Evolutionary conservation across 2,797 vertebrate genomes (phyloP).

Genomic region (Pseudomugil gertrudae): DNA sequence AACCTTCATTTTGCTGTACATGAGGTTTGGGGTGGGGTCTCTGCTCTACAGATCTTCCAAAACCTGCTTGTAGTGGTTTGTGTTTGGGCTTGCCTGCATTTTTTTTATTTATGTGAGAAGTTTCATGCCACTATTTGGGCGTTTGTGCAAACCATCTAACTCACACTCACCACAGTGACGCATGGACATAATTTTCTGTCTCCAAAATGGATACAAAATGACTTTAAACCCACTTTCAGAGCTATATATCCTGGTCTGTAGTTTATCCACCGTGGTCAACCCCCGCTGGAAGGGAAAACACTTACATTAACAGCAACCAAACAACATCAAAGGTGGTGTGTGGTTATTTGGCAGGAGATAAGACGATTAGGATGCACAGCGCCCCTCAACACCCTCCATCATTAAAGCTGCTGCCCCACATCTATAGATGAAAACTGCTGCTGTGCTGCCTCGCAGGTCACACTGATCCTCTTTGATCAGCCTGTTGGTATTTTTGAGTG

Average conservation of each 20-base stretch:
- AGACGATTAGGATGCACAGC: slow-evolving; percentile 43
- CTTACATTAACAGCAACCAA: slow-evolving; percentile 39
- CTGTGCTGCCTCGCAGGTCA: slow-evolving; percentile 33
- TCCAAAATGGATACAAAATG: background rate
- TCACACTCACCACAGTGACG: slow-evolving; percentile 6
- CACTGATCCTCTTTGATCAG: slow-evolving; percentile 48
- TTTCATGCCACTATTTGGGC: slow-evolving; percentile 4
- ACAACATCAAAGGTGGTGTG: slow-evolving; percentile 52
- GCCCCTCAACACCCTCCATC: slow-evolving; percentile 37
- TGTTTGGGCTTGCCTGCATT: slow-evolving; percentile 33
- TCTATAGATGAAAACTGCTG: slow-evolving; percentile 44
- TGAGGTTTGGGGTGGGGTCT: slow-evolving; percentile 34
- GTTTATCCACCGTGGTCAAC: slow-evolving; percentile 25
- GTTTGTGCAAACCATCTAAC: slow-evolving; percentile 1
- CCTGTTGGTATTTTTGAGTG: slow-evolving; percentile 39
- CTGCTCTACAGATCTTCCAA: slow-evolving; percentile 7
- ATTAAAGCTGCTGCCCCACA: slow-evolving; percentile 54
- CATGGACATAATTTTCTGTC: background rate
- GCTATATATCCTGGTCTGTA: background rate
- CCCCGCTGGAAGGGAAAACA: slow-evolving; percentile 26
- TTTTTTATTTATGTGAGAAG: slow-evolving; percentile 22
- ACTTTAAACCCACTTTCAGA: background rate
- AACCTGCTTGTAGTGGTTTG: slow-evolving; percentile 9
- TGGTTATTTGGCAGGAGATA: slow-evolving; percentile 56
- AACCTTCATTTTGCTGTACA: background rate